Percentiles rank a stretch among this genome's conserved stretches.
Evolutionary conservation across 2,797 vertebrate species (phyloP).

Genomic region (Odontamblyopus rebecca): DNA sequence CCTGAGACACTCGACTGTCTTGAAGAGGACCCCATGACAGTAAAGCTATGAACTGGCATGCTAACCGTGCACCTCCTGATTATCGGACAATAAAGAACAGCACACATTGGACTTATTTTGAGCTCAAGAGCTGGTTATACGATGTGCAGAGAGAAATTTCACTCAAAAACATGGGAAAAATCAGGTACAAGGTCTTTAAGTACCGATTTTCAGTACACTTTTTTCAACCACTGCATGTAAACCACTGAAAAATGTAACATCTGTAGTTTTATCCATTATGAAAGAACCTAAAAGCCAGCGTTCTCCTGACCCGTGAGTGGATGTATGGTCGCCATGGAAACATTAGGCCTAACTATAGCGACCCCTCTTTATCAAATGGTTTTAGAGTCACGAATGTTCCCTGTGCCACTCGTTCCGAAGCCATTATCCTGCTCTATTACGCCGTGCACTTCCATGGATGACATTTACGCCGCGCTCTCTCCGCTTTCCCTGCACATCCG

Average conservation of each 20-base stretch:
- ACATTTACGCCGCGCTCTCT: constrained; percentile 45
- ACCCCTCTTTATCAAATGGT: constrained; percentile 65
- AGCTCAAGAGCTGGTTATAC: too few species aligned
- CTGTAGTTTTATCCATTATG: neutral
- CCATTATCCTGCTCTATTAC: constrained; percentile 58
- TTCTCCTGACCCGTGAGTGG: constrained; percentile 43
- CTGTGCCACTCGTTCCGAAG: constrained; percentile 52
- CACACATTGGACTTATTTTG: too few species aligned
- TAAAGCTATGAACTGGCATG: too few species aligned
- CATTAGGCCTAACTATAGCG: constrained; percentile 54
- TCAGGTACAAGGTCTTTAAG: too few species aligned
- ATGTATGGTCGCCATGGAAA: constrained; percentile 51
- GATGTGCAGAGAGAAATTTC: too few species aligned
- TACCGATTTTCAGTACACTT: too few species aligned
- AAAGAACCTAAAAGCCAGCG: constrained; percentile 54
- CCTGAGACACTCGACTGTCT: too few species aligned
- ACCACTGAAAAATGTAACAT: constrained; percentile 25
- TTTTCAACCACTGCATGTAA: neutral
- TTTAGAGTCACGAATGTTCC: constrained; percentile 58
- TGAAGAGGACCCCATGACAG: too few species aligned
- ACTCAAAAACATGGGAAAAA: too few species aligned
- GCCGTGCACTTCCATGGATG: constrained; percentile 40
- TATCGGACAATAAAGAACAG: too few species aligned
- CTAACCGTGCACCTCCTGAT: too few species aligned
- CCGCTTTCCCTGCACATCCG: constrained; percentile 10